A percentile compares a stretch with the other conserved stretches of the same genome.
Evolutionary conservation across 2,888 invertebrate genomes (phyloP).

Genomic region (Cantharis flavilabris): DNA sequence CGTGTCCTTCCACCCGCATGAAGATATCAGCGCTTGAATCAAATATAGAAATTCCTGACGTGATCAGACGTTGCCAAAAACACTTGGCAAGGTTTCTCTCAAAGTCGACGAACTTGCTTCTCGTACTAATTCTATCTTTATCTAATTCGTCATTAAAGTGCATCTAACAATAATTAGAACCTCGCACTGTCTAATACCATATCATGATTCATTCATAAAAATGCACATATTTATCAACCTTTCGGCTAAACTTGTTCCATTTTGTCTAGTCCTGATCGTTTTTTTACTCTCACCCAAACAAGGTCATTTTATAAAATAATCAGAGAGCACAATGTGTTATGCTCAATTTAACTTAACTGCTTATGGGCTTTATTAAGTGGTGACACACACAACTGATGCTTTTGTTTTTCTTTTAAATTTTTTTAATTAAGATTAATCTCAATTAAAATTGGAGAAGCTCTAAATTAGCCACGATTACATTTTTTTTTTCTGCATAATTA

Average conservation of each 20-base stretch:
- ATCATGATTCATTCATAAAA: conserved; percentile 10
- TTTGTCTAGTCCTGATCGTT: conserved; percentile 4
- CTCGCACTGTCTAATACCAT: not conserved
- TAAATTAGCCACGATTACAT: not conserved
- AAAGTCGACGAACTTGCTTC: conserved; percentile 37
- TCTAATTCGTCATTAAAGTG: not conserved
- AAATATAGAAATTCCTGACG: conserved; percentile 35
- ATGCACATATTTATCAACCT: conserved; percentile 3
- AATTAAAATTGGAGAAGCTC: not conserved
- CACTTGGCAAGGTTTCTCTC: conserved; percentile 36
- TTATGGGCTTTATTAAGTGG: conserved; percentile 2
- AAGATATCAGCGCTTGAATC: conserved; percentile 24
- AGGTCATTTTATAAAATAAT: conserved; percentile 6
- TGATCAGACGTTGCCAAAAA: conserved; percentile 37
- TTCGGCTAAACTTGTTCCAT: conserved; percentile 3
- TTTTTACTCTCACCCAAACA: conserved; percentile 7
- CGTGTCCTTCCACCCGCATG: conserved; percentile 14
- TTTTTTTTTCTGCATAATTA: not conserved
- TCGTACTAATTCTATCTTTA: conserved; percentile 6
- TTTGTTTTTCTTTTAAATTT: not conserved
- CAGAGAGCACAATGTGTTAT: conserved; percentile 10
- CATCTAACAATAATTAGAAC: conserved; percentile 5
- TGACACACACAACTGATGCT: conserved; percentile 1
- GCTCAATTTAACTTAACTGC: not conserved
- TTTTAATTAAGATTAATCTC: not conserved